phyloP scores from a whole-genome alignment of 2,113 vertebrate species.

The Camelus bactrianus region DNA sequence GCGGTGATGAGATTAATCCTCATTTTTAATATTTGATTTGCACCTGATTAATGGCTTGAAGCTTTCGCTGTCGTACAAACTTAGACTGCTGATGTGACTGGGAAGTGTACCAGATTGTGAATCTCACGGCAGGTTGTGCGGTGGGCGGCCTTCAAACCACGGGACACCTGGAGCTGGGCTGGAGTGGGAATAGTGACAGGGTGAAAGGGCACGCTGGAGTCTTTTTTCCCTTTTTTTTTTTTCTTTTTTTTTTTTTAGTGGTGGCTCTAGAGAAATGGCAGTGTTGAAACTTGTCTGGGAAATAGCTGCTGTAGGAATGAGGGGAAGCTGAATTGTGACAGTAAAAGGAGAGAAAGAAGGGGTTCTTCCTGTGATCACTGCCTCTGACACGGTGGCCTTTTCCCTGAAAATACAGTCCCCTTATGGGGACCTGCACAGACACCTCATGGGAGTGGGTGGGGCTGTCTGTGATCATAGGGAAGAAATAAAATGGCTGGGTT shows the following conservation, averaged over 20 bases:
- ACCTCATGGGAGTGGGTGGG: not conserved
- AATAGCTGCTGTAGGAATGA: not conserved
- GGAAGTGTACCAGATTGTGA: not conserved
- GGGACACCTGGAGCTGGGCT: not conserved
- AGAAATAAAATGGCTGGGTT: not conserved
- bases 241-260: not conserved
- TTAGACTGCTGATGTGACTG: not conserved
- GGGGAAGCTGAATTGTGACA: not conserved
- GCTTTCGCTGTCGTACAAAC: not conserved
- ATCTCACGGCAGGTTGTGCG: not conserved
- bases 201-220: not conserved
- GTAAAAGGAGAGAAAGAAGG: not conserved
- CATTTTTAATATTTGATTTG: conserved; percentile 61
- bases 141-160: not conserved
- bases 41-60: conserved; percentile 9
- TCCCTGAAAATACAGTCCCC: not conserved
- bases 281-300: not conserved
- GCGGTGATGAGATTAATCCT: conserved; percentile 19
- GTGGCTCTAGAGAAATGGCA: not conserved
- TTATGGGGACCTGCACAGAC: not conserved
- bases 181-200: no score
- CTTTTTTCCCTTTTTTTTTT: not conserved
- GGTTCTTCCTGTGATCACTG: not conserved
- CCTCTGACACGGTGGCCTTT: not conserved
- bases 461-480: not conserved